Conservation (phyloP, 2,888 invertebrate species). For the Eristalinus aeneus region DNA sequence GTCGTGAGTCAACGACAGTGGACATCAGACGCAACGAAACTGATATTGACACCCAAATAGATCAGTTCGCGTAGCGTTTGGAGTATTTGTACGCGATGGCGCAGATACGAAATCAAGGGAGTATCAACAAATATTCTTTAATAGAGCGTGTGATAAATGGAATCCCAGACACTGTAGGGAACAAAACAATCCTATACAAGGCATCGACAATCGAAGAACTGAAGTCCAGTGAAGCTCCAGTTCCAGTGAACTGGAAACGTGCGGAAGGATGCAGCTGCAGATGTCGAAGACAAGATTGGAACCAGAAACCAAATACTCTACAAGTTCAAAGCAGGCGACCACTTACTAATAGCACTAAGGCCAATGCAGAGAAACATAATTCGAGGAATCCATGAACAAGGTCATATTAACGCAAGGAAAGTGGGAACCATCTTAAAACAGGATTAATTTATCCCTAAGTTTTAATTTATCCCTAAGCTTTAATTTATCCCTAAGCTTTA, state of each 20-base stretch:
- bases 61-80: too few relatives aligned
- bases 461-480: too few relatives aligned
- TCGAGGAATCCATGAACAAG: slow-evolving; percentile 5
- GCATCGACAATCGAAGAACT: slow-evolving; percentile 2
- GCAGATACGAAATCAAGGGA: neutral
- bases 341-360: slow-evolving; percentile 31
- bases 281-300: neutral
- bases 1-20: too few relatives aligned
- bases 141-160: neutral
- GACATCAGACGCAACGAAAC: too few relatives aligned
- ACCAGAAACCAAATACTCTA: slow-evolving; percentile 14
- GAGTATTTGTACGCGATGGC: neutral
- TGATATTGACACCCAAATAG: too few relatives aligned
- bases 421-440: neutral
- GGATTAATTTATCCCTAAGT: too few relatives aligned
- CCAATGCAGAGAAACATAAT: slow-evolving; percentile 22
- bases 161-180: neutral
- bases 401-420: neutral
- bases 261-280: neutral
- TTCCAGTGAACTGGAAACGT: neutral
- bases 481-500: too few relatives aligned
- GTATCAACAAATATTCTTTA: neutral
- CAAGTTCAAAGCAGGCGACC: slow-evolving; percentile 40
- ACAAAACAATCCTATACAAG: neutral
- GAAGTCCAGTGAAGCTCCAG: too few relatives aligned